Percentiles rank a stretch among this genome's conserved stretches.
These are phyloP conservation scores for Anadara kagoshimensis DNA, from an alignment of 1,140 invertebrate species.

Conservation along the genomic window DNA sequence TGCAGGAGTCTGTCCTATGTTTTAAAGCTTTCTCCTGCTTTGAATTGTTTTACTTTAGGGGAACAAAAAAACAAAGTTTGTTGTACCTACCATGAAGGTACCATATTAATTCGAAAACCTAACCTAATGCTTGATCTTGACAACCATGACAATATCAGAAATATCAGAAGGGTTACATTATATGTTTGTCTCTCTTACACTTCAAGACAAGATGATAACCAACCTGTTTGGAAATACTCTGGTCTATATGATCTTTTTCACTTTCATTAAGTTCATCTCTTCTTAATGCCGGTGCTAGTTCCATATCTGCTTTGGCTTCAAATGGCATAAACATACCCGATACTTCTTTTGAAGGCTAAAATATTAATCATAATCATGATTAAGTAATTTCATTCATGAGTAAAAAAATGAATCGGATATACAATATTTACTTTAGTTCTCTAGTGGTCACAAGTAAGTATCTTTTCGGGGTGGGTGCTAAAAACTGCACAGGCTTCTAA, in stretches of 20 bases:
- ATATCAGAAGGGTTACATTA: too few species aligned
- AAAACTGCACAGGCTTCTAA: too few species aligned
- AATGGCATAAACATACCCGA: constrained; percentile 74
- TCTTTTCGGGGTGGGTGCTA: too few species aligned
- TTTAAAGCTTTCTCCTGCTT: too few species aligned
- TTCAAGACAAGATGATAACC: neutral
- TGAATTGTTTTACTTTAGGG: too few species aligned
- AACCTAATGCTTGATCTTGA: neutral
- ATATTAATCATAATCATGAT: neutral
- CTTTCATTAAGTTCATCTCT: constrained; percentile 60
- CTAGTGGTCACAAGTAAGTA: too few species aligned
- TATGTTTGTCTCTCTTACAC: too few species aligned
- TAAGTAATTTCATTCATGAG: neutral
- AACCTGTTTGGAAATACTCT: constrained; percentile 43
- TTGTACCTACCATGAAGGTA: neutral
- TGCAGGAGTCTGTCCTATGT: too few species aligned
- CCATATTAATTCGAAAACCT: neutral
- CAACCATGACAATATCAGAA: too few species aligned
- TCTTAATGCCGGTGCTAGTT: constrained; percentile 82
- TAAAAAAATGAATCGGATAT: neutral
- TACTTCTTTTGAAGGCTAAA: constrained; percentile 48
- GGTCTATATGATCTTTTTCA: constrained; percentile 45
- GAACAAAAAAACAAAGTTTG: too few species aligned
- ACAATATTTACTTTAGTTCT: neutral
- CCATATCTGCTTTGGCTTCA: constrained; percentile 91